These are phyloP conservation scores for Chaenogobius annularis DNA, from an alignment of 2,113 vertebrate species.

Conservation along the genomic window DNA sequence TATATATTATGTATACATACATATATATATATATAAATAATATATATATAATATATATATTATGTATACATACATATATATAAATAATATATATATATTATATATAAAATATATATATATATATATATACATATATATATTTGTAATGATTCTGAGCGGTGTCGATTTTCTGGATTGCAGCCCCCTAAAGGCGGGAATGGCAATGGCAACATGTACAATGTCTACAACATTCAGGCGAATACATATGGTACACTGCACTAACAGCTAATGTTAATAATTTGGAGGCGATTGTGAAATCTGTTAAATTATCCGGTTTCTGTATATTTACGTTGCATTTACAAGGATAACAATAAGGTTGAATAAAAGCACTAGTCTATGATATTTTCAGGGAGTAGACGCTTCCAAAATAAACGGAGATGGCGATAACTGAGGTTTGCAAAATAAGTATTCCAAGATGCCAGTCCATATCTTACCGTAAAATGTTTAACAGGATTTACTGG, in stretches of 20 bases:
- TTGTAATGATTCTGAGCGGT: background rate
- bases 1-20: too few species aligned
- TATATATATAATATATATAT: too few species aligned
- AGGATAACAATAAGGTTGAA: background rate
- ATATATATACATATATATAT: background rate
- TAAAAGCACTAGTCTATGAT: background rate
- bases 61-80: too few species aligned
- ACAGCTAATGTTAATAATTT: background rate
- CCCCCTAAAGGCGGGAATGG: conserved; percentile 43
- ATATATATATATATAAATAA: too few species aligned
- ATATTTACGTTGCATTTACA: background rate
- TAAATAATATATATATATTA: too few species aligned
- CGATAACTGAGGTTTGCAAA: background rate
- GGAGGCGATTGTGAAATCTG: background rate
- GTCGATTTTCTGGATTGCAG: conserved; percentile 48
- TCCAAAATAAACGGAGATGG: conserved; percentile 28
- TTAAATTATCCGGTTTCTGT: background rate
- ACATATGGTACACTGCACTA: background rate
- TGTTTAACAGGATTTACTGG: background rate
- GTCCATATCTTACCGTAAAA: conserved; percentile 22
- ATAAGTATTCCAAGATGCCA: background rate
- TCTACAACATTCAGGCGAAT: background rate
- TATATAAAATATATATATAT: too few species aligned
- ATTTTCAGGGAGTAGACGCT: conserved; percentile 61
- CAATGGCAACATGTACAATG: conserved; percentile 14